phyloP scores from a whole-genome alignment of 1,140 invertebrate species.

The Oncopodura yosiiana region DNA sequence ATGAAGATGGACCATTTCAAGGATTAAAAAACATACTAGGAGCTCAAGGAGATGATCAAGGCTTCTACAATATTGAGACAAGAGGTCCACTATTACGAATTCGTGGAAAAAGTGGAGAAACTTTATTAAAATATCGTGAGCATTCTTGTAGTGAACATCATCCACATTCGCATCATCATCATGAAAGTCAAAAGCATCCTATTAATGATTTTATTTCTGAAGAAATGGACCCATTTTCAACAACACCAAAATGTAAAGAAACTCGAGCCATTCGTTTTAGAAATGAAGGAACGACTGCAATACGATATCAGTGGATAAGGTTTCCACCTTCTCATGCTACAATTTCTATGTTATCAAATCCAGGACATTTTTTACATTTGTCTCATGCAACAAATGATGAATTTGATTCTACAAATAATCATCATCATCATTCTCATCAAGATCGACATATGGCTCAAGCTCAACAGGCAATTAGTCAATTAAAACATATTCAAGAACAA shows the following conservation, averaged over 20 bases:
- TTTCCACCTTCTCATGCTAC: constrained; percentile 19
- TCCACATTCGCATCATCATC: too few species aligned
- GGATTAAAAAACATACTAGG: too few species aligned
- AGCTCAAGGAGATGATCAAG: too few species aligned
- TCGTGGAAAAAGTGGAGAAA: background rate
- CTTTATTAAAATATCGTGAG: background rate
- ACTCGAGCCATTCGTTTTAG: constrained; percentile 5
- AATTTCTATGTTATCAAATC: constrained; percentile 9
- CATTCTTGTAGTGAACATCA: background rate
- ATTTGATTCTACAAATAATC: background rate
- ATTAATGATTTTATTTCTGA: constrained; percentile 4
- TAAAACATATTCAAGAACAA: background rate
- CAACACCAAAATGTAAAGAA: constrained; percentile 19
- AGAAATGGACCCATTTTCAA: background rate
- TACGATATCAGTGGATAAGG: constrained; percentile 25
- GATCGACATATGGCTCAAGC: too few species aligned
- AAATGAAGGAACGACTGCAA: constrained; percentile 25
- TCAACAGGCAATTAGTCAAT: too few species aligned
- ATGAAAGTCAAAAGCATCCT: background rate
- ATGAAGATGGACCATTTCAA: too few species aligned
- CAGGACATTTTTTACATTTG: constrained; percentile 1
- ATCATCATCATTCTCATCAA: too few species aligned
- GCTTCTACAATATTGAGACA: too few species aligned
- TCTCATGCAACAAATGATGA: background rate
- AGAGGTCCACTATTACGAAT: constrained; percentile 11